These are phyloP conservation scores for Plutella xylostella DNA, from an alignment of 2,888 invertebrate genomes.

Conservation along the genomic window DNA sequence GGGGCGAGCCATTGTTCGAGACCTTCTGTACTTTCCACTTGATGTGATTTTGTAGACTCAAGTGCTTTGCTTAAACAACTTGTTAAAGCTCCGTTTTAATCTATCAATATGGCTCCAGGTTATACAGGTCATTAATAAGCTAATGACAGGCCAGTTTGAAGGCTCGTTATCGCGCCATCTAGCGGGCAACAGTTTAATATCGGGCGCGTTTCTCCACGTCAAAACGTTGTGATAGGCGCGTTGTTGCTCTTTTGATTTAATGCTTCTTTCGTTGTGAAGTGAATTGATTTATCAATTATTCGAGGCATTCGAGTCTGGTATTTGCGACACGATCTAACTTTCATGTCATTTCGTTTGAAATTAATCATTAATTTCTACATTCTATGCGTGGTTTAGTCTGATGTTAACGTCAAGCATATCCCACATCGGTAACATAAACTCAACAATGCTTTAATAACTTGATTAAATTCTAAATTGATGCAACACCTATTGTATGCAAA, in stretches of 20 bases:
- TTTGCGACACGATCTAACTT: slow-evolving; percentile 56
- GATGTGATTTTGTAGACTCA: slow-evolving; percentile 16
- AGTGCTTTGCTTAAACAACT: background rate
- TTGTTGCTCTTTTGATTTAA: slow-evolving; percentile 58
- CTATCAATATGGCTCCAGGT: slow-evolving; percentile 43
- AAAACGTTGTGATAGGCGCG: slow-evolving; percentile 57
- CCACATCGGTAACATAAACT: no score
- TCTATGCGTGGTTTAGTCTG: no score
- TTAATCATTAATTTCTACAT: slow-evolving; percentile 57
- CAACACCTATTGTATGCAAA: no score
- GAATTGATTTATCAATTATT: slow-evolving; percentile 69
- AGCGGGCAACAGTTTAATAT: slow-evolving; percentile 59
- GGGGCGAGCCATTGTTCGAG: slow-evolving; percentile 58
- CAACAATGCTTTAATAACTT: no score
- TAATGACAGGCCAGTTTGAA: slow-evolving; percentile 65
- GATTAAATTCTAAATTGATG: no score
- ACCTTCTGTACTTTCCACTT: slow-evolving; percentile 40
- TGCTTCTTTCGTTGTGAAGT: slow-evolving; percentile 51
- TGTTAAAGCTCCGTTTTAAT: slow-evolving; percentile 26
- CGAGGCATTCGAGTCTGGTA: slow-evolving; percentile 56
- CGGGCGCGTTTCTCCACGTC: slow-evolving; percentile 56
- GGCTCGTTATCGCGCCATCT: slow-evolving; percentile 65
- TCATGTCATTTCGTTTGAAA: slow-evolving; percentile 39
- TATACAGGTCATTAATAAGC: slow-evolving; percentile 57
- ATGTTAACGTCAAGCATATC: no score